Evolutionary conservation across 2,888 invertebrate species (phyloP).

Genomic region (Calliopum simillimum): DNA sequence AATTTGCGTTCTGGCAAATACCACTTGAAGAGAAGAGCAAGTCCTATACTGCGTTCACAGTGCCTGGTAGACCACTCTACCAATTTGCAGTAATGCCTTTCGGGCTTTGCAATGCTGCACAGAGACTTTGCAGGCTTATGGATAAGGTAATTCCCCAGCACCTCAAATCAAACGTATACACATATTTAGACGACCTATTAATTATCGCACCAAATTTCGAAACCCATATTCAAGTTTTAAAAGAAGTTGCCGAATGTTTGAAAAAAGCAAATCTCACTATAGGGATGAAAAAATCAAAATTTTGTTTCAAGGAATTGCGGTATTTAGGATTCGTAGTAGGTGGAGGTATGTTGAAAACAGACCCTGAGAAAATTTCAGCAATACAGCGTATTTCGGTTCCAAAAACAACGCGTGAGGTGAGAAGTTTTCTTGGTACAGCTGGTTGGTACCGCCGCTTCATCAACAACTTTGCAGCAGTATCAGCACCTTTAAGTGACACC

Average conservation of each 20-base stretch:
- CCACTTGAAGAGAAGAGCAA: slow-evolving; percentile 28
- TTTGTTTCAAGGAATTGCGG: too few relatives aligned
- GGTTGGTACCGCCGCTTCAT: slow-evolving; percentile 27
- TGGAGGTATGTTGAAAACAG: slow-evolving; percentile 21
- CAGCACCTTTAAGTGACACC: slow-evolving; percentile 18
- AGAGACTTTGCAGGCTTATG: slow-evolving; percentile 45
- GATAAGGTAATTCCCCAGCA: slow-evolving; percentile 44
- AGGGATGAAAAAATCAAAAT: slow-evolving; percentile 36
- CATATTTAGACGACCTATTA: slow-evolving; percentile 42
- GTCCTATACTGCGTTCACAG: slow-evolving; percentile 37
- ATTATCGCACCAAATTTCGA: slow-evolving; percentile 34
- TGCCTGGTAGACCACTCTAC: slow-evolving; percentile 39
- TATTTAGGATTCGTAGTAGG: slow-evolving; percentile 36
- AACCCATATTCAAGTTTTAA: slow-evolving; percentile 24
- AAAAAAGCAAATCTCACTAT: slow-evolving; percentile 39
- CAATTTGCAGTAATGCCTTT: slow-evolving; percentile 40
- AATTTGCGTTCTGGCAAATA: slow-evolving; percentile 38
- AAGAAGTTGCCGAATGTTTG: slow-evolving; percentile 29
- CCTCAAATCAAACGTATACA: slow-evolving; percentile 38
- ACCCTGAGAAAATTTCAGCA: slow-evolving; percentile 28
- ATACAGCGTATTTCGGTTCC: slow-evolving; percentile 28
- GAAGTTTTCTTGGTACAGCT: slow-evolving; percentile 29
- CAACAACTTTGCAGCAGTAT: slow-evolving; percentile 7
- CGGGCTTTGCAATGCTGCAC: slow-evolving; percentile 39
- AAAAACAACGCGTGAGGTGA: slow-evolving; percentile 2